Evolutionary conservation across 2,113 vertebrate species (phyloP), one percentile per base, ranked within the genome.

Genomic region (Xenopus tropicalis): DNA sequence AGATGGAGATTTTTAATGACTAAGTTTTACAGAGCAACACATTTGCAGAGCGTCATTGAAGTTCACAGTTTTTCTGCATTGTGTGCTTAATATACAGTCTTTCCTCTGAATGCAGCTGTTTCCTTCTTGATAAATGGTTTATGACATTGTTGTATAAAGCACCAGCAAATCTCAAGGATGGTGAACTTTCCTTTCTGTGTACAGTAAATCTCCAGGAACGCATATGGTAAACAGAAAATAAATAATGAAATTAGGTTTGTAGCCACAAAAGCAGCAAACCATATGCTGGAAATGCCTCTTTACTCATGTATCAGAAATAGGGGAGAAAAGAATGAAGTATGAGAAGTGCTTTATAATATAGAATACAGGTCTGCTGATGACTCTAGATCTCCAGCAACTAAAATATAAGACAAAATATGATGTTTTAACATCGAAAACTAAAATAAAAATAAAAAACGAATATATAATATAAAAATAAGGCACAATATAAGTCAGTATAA

Each of bases 31-130:
- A 66, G 63, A 61, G 72, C 68, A 73, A 74, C 51, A 42, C 19
- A 66, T 70, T 74, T 77, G 48, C 24, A 73, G 58, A 66, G 16
- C 37, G 61, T 21, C 24, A 69, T 68, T 69, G 58, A 69, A 75
- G 66, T 69, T 52, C 51, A 54, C 72, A 25, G 44, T n/a, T 16
- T 69, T 75, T 69, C 58, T 62, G 44, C 43, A 43, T 17, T 43
- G 29, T 62, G 65, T 29, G 46, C 16, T 62, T 58, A 37, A 25
- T 75, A 9, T 17, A 61, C 44, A 12, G 14, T 75, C 42, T 69
- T 51, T 75, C 23, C 20, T 61, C 16, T 20, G 42, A 17, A 37
- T 52, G 29, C 54, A n/a, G 14, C 24, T 14, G 9, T 59, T 66
- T 17, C 22, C n/a, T 24, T 20, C 43, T 12, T 59, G 43, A 74